Conservation (phyloP, 1,140 invertebrate species). For the Ips nitidus region DNA sequence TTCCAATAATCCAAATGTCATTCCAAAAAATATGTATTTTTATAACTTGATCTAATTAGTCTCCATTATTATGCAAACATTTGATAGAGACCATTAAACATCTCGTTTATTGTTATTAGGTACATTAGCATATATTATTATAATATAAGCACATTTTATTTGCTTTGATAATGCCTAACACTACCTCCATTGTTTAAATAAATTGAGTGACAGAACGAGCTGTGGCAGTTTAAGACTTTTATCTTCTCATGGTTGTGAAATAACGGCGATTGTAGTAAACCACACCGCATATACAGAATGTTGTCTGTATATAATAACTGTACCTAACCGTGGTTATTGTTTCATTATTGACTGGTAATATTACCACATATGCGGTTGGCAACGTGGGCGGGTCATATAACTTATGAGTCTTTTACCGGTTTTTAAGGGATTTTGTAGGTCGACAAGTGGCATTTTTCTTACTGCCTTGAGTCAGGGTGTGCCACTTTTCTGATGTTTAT, state of each 20-base stretch:
- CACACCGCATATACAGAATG: slow-evolving; percentile 13
- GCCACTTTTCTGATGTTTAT: too few species aligned
- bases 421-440: slow-evolving; percentile 4
- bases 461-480: not conserved
- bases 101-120: too few species aligned
- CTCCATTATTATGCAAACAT: too few species aligned
- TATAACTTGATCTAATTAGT: too few species aligned
- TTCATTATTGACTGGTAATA: slow-evolving; percentile 9
- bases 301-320: slow-evolving; percentile 6
- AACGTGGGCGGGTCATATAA: not conserved
- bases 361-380: slow-evolving; percentile 1
- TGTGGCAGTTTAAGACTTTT: slow-evolving; percentile 8
- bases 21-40: too few species aligned
- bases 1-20: too few species aligned
- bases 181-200: too few species aligned
- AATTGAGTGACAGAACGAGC: not conserved
- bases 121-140: too few species aligned
- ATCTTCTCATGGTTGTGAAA: slow-evolving; percentile 14
- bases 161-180: too few species aligned
- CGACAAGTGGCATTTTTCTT: not conserved
- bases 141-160: too few species aligned
- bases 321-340: slow-evolving; percentile 6
- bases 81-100: too few species aligned
- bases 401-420: not conserved
- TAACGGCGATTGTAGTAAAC: slow-evolving; percentile 19